Conservation (phyloP, 2,113 vertebrate species). For the Salminus brasiliensis region DNA sequence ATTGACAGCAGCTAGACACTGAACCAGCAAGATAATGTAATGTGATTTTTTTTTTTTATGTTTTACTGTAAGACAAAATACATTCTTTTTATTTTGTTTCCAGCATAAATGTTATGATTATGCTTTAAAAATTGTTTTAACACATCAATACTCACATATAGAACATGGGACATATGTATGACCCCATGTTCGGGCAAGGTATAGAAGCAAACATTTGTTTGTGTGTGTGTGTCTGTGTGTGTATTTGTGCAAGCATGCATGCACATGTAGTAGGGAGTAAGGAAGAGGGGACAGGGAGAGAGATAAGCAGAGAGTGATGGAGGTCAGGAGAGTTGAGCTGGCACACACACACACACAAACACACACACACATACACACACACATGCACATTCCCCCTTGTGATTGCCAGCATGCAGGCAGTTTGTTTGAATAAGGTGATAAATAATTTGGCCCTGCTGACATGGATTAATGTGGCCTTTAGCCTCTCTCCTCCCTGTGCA, state of each 20-base stretch:
- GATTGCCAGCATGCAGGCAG: slow-evolving; percentile 57
- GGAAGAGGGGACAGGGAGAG: slow-evolving; percentile 62
- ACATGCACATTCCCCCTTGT: not conserved
- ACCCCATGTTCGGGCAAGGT: too few relatives aligned
- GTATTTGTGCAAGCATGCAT: not conserved
- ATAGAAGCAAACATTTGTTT: not conserved
- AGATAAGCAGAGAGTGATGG: slow-evolving; percentile 78
- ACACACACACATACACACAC: slow-evolving; percentile 38
- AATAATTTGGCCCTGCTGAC: slow-evolving; percentile 84
- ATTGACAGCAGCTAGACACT: too few relatives aligned
- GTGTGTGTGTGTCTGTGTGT: slow-evolving; percentile 5
- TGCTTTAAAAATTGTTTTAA: too few relatives aligned
- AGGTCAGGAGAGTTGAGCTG: slow-evolving; percentile 68
- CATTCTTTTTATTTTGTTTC: too few relatives aligned
- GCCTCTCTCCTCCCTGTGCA: slow-evolving; percentile 59
- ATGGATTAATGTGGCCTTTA: slow-evolving; percentile 76
- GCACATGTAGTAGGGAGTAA: slow-evolving; percentile 59
- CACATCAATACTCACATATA: too few relatives aligned
- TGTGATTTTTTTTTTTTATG: too few relatives aligned
- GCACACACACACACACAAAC: slow-evolving; percentile 50
- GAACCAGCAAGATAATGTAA: too few relatives aligned
- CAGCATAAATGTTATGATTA: too few relatives aligned
- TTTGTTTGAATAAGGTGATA: slow-evolving; percentile 82
- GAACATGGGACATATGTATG: too few relatives aligned
- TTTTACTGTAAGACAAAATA: too few relatives aligned